phyloP scores from a whole-genome alignment of 2,797 vertebrate genomes.

The Erithacus rubecula region DNA sequence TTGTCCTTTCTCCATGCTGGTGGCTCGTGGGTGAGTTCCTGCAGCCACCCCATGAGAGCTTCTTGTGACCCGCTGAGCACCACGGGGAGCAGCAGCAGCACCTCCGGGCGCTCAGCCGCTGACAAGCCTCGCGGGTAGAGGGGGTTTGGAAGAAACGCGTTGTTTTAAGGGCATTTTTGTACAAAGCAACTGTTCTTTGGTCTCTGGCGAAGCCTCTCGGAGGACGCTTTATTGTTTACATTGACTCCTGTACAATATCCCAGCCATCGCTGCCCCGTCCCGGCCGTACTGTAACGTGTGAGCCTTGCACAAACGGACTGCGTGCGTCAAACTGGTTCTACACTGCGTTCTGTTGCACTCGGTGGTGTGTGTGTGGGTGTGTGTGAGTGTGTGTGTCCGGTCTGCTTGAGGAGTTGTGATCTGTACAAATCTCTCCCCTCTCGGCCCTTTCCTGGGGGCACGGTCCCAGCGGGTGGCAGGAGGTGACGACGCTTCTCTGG shows the following conservation, averaged over 20 bases:
- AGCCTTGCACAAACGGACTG: conserved; percentile 38
- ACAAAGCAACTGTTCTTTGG: conserved; percentile 71
- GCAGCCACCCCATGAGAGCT: background rate
- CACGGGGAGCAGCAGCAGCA: background rate
- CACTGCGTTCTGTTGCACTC: conserved; percentile 58
- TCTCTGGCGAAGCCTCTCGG: conserved; percentile 63
- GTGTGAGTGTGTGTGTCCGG: background rate
- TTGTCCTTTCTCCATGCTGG: background rate
- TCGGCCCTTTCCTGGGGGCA: background rate
- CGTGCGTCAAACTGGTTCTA: conserved; percentile 25
- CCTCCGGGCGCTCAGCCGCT: background rate
- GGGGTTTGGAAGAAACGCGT: background rate
- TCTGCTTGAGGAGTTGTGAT: conserved; percentile 35
- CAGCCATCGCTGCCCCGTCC: conserved; percentile 4
- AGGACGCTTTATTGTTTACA: conserved; percentile 78
- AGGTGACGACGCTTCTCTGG: background rate
- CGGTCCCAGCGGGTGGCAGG: conserved; percentile 46
- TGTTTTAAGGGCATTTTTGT: conserved; percentile 76
- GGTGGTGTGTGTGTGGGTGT: background rate
- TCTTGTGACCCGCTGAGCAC: background rate
- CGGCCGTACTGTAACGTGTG: conserved; percentile 40
- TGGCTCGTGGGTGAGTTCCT: background rate
- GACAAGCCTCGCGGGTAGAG: background rate
- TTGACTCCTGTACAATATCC: conserved; percentile 68
- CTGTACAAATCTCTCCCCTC: conserved; percentile 24